Percentiles rank a stretch among this genome's conserved stretches.
Conservation (phyloP, 35 echinoderm and acorn worm species). For the Lytechinus pictus region DNA sequence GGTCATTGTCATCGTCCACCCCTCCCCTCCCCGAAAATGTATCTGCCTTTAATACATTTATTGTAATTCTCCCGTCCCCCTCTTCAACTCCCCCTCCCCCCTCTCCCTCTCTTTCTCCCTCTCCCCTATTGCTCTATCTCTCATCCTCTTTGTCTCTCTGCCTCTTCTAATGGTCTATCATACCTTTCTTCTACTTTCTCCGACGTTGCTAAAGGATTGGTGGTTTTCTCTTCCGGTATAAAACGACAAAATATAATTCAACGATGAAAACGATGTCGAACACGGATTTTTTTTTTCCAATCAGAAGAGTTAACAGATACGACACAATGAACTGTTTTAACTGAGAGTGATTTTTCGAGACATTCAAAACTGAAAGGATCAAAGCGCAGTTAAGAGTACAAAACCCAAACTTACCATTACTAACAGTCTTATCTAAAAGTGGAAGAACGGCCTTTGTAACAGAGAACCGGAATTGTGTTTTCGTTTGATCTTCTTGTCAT, state of each 20-base stretch:
- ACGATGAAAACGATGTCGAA: not conserved
- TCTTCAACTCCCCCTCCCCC: not conserved
- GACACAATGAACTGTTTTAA: not conserved
- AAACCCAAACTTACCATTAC: not conserved
- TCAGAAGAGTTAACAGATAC: not conserved
- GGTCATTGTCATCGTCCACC: not conserved
- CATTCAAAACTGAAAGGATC: not conserved
- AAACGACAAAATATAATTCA: not conserved
- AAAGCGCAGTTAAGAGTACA: not conserved
- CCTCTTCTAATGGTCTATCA: not conserved
- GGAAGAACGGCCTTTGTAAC: not conserved
- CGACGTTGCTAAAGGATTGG: not conserved
- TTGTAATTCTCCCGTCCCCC: not conserved
- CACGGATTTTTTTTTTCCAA: not conserved
- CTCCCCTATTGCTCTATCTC: not conserved
- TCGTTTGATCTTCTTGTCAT: not conserved
- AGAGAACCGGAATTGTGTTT: not conserved
- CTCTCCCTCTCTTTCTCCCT: not conserved
- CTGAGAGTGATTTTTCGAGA: not conserved
- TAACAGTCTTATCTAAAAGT: not conserved
- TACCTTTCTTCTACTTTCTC: not conserved
- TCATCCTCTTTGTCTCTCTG: not conserved
- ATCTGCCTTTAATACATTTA: not conserved
- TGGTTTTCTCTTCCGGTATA: not conserved
- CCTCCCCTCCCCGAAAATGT: not conserved